phyloP scores from a whole-genome alignment of 23 tunicate genomes.

The Pegea sp. region DNA sequence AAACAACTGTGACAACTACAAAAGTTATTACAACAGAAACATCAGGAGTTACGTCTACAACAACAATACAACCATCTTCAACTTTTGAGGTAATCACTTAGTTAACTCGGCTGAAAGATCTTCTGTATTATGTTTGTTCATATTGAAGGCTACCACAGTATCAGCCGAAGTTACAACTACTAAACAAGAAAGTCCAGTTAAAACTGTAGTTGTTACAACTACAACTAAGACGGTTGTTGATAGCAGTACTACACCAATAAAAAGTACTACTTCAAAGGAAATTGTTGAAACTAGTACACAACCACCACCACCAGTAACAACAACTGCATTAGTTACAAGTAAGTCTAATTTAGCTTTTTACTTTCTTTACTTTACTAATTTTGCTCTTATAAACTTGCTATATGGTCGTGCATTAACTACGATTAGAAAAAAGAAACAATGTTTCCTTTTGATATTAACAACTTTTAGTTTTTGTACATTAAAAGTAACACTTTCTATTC shows the following conservation, averaged over 20 bases:
- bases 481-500: no score
- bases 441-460: no score
- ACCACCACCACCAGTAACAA: conserved; percentile 4
- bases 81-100: no score
- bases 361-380: no score
- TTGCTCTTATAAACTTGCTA: no score
- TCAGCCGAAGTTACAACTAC: conserved; percentile 27
- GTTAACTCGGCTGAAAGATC: no score
- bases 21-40: conserved; percentile 32
- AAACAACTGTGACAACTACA: conserved; percentile 10
- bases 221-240: conserved; percentile 4
- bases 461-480: no score
- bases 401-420: no score
- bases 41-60: conserved; percentile 14
- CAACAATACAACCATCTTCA: conserved; percentile 3
- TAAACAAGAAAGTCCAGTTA: conserved; percentile 13
- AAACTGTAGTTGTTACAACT: conserved; percentile 2
- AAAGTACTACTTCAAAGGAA: conserved; percentile 5
- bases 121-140: no score
- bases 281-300: conserved; percentile 1
- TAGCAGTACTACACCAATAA: neutral
- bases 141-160: conserved; percentile 3
- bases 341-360: no score
- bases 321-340: no score
- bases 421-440: no score